Conservation (phyloP, 2,113 vertebrate genomes). For the Numenius arquata region DNA sequence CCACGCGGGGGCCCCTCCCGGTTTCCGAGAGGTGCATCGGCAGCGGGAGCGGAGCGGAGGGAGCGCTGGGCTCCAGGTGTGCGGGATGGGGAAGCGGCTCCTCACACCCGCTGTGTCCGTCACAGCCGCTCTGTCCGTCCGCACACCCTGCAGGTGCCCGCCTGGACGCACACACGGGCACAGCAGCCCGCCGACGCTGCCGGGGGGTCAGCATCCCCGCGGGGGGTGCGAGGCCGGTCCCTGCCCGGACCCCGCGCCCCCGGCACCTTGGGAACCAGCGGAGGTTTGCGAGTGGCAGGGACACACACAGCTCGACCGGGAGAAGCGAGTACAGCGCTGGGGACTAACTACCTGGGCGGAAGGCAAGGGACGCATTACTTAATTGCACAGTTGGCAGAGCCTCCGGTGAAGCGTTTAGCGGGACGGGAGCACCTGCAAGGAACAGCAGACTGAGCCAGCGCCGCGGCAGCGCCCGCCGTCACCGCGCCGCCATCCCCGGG, state of each 20-base stretch:
- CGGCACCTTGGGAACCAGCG: neutral
- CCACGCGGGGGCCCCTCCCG: neutral
- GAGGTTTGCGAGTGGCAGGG: neutral
- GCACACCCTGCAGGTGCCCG: too few relatives aligned
- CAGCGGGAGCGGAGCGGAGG: too few relatives aligned
- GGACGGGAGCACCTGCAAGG: constrained; percentile 36
- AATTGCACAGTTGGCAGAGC: constrained; percentile 33
- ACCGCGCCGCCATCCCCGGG: accelerated
- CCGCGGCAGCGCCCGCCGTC: neutral
- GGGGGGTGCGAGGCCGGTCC: neutral
- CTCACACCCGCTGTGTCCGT: neutral
- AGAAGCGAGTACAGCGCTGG: neutral
- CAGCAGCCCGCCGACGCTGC: neutral
- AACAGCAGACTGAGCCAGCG: constrained; percentile 52
- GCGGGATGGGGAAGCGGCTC: neutral
- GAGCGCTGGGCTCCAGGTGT: too few relatives aligned
- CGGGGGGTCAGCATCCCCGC: too few relatives aligned
- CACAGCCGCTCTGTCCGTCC: neutral
- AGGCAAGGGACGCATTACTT: constrained; percentile 28
- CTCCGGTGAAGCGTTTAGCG: neutral
- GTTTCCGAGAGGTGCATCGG: neutral
- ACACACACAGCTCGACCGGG: neutral
- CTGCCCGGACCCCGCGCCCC: accelerated
- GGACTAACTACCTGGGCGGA: constrained; percentile 3
- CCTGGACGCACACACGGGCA: neutral